Evolutionary conservation across 2,113 vertebrate genomes (phyloP), one percentile per base, ranked within the genome.

Genomic region (Muntiacus muntjak): DNA sequence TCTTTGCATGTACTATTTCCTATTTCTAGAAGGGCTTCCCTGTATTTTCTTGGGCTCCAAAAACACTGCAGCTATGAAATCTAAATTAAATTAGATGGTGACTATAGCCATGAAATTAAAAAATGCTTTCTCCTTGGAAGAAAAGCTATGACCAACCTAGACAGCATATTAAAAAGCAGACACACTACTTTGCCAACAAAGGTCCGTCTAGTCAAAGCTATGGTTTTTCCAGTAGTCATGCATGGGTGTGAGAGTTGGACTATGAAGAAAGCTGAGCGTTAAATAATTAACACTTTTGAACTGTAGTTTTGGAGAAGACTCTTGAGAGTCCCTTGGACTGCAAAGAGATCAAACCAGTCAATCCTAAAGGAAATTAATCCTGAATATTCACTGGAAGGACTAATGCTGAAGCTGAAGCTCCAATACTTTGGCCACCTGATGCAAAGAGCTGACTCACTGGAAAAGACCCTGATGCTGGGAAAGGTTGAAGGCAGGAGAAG

Each of bases 261-360:
- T n/a, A 21, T 71, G 12, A 71, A 36, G 64, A 71, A 36, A 71
- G n/a, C n/a, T 0, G 0, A 36, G 64, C 0, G 0, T 5, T 36
- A 36, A 12, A 71, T n/a, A 71, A 23, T 36, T 6, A 23, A 71
- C 0, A 4, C 64, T 71, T 36, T 2, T 71, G n/a, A 36, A 36
- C 19, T 36, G n/a, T 11, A 11, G n/a, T 71, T 11, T 71, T 36
- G n/a, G 64, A 21, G n/a, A 71, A 71, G 64, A 36, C 9, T 71
- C 64, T 71, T 36, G 17, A 71, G 64, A 71, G 19, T 36, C 64
- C n/a, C 2, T 71, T 36, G 17, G 4, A 71, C n/a, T 71, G 64
- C 17, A 71, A 71, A 11, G 17, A 71, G n/a, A 71, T 71, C 9
- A 11, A 71, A 67, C 64, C 17, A 67, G 33, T 67, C 17, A 21